These are phyloP conservation scores for Pimpla rufipes DNA, from an alignment of 2,888 invertebrate genomes.

Conservation along the genomic window DNA sequence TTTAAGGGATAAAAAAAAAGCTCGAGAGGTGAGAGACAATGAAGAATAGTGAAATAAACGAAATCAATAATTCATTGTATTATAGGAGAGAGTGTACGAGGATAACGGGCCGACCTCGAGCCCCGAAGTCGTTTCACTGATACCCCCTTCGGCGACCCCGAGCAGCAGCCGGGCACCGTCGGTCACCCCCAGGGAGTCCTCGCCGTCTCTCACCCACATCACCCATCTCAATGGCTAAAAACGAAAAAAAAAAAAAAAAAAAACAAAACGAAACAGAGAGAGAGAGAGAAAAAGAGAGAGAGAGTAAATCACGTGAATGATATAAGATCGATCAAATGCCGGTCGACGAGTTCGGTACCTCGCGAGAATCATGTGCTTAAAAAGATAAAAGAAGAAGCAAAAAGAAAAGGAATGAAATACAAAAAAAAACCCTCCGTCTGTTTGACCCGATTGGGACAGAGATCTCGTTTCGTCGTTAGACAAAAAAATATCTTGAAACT, in stretches of 20 bases:
- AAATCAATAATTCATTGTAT: constrained; percentile 81
- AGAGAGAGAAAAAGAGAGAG: background rate
- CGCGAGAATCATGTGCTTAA: constrained; percentile 28
- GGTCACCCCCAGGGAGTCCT: constrained; percentile 86
- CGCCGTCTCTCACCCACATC: constrained; percentile 87
- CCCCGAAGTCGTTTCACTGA: constrained; percentile 90
- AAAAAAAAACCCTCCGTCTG: constrained; percentile 27
- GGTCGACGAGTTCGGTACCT: constrained; percentile 26
- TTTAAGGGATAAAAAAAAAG: constrained; percentile 17
- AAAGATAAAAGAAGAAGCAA: background rate
- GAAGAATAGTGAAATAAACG: constrained; percentile 58
- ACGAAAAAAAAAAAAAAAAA: background rate
- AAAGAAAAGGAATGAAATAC: background rate
- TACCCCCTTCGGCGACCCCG: constrained; percentile 88
- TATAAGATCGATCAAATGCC: constrained; percentile 24
- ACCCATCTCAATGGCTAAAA: constrained; percentile 72
- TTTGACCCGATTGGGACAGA: constrained; percentile 44
- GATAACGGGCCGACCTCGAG: constrained; percentile 85
- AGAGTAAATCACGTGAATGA: constrained; percentile 14
- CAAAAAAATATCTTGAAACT: background rate
- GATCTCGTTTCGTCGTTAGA: constrained; percentile 8
- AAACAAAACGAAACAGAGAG: constrained; percentile 3
- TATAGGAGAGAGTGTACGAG: constrained; percentile 83
- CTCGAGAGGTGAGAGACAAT: constrained; percentile 48
- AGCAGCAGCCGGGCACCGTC: constrained; percentile 87